phyloP scores from a whole-genome alignment of 2,797 vertebrate genomes.

The Valencia hispanica region DNA sequence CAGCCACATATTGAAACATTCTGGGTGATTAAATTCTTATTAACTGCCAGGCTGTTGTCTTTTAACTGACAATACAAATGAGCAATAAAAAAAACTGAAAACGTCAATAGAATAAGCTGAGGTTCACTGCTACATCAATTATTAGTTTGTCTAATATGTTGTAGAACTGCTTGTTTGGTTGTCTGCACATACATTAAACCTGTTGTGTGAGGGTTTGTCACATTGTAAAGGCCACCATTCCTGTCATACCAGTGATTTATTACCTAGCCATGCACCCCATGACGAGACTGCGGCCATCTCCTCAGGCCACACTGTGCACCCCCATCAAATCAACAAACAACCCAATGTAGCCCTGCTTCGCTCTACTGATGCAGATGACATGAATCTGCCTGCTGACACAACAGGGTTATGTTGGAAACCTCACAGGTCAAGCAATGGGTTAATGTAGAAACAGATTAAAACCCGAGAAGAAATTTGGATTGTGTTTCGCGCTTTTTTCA shows the following conservation, averaged over 20 bases:
- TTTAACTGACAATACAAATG: constrained; percentile 54
- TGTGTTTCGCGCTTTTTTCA: constrained; percentile 35
- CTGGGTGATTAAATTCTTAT: constrained; percentile 46
- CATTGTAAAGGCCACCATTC: constrained; percentile 64
- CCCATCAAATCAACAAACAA: constrained; percentile 67
- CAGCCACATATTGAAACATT: constrained; percentile 51
- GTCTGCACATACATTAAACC: constrained; percentile 27
- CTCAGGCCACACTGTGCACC: constrained; percentile 45
- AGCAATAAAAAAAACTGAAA: constrained; percentile 27
- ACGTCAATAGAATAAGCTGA: constrained; percentile 28
- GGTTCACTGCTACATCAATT: neutral
- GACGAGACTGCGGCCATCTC: constrained; percentile 55
- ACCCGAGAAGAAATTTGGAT: constrained; percentile 48
- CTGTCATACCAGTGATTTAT: constrained; percentile 81
- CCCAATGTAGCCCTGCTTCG: constrained; percentile 67
- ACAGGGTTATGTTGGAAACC: constrained; percentile 51
- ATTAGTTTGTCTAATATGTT: constrained; percentile 21
- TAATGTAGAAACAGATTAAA: constrained; percentile 78
- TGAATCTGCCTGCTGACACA: constrained; percentile 71
- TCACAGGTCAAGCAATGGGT: constrained; percentile 68
- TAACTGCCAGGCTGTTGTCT: constrained; percentile 41
- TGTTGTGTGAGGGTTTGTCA: constrained; percentile 29
- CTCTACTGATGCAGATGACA: constrained; percentile 72
- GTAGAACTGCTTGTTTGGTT: constrained; percentile 16
- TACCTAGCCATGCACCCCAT: constrained; percentile 52